Conservation (phyloP, 2,797 vertebrate genomes). For the Siniperca scherzeri region DNA sequence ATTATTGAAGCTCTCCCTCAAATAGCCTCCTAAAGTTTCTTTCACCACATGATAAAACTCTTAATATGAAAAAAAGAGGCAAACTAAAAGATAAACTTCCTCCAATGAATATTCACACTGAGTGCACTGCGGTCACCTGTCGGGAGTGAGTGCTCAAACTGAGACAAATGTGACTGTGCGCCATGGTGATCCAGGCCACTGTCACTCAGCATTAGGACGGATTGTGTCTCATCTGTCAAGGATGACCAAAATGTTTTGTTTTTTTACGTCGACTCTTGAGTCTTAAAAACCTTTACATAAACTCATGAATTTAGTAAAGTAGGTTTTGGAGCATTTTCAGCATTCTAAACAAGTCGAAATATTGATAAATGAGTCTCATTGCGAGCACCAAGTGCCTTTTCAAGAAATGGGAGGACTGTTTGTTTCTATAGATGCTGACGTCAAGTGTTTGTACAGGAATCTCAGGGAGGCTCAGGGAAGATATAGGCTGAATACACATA, state of each 20-base stretch:
- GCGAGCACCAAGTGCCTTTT: slow-evolving; percentile 25
- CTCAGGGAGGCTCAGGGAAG: slow-evolving; percentile 19
- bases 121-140: slow-evolving; percentile 41
- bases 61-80: not conserved
- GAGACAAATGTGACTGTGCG: slow-evolving; percentile 17
- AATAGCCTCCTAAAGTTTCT: slow-evolving; percentile 25
- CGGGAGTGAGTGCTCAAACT: slow-evolving; percentile 13
- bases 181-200: slow-evolving; percentile 27
- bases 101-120: slow-evolving; percentile 30
- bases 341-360: slow-evolving; percentile 10
- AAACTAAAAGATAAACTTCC: slow-evolving; percentile 24
- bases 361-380: slow-evolving; percentile 38
- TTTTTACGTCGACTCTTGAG: slow-evolving; percentile 2
- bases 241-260: slow-evolving; percentile 16
- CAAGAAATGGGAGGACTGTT: slow-evolving; percentile 22
- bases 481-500: slow-evolving; percentile 19
- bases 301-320: slow-evolving; percentile 21
- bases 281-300: slow-evolving; percentile 2
- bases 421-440: slow-evolving; percentile 33
- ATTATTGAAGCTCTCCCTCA: slow-evolving; percentile 67
- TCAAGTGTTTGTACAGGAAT: slow-evolving; percentile 39
- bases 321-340: slow-evolving; percentile 25
- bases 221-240: slow-evolving; percentile 46
- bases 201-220: slow-evolving; percentile 54
- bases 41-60: slow-evolving; percentile 27